Percentiles rank a stretch among this genome's conserved stretches.
phyloP scores from a whole-genome alignment of 2,888 invertebrate species.

The Micoletzkya japonica region DNA sequence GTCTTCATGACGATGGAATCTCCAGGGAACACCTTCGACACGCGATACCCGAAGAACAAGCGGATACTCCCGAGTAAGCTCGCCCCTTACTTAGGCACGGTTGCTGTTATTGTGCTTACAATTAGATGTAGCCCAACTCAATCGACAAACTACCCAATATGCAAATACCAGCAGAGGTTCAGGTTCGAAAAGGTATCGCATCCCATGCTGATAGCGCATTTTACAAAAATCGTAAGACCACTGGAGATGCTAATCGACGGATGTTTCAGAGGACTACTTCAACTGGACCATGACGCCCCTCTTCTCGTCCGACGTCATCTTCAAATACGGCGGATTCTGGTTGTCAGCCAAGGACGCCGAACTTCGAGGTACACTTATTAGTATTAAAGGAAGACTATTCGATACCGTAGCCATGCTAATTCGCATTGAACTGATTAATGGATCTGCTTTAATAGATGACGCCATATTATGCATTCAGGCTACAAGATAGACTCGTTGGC shows the following conservation, averaged over 20 bases:
- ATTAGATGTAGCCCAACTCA: no score
- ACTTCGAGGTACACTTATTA: conserved; percentile 31
- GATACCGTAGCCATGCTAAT: no score
- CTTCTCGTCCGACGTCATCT: conserved; percentile 65
- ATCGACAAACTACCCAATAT: no score
- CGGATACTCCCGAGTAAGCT: conserved; percentile 14
- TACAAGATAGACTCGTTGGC: conserved; percentile 37
- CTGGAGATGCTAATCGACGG: no score
- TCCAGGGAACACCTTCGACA: conserved; percentile 21
- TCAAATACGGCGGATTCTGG: conserved; percentile 65
- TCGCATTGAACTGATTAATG: no score
- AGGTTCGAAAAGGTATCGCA: no score
- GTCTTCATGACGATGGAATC: conserved; percentile 41
- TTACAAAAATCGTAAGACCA: not conserved
- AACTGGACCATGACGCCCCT: conserved; percentile 70
- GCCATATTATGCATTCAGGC: no score
- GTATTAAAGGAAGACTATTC: no score
- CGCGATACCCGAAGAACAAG: not conserved
- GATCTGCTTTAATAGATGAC: no score
- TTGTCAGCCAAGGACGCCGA: conserved; percentile 44
- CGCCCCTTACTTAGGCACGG: not conserved
- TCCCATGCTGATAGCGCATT: not conserved
- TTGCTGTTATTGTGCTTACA: no score
- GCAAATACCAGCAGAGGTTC: no score
- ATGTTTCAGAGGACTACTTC: conserved; percentile 65